A percentile compares a stretch with the other conserved stretches of the same genome.
These are phyloP conservation scores for Drosophila neutralis DNA, from an alignment of 2,888 invertebrate species.

Conservation along the genomic window DNA sequence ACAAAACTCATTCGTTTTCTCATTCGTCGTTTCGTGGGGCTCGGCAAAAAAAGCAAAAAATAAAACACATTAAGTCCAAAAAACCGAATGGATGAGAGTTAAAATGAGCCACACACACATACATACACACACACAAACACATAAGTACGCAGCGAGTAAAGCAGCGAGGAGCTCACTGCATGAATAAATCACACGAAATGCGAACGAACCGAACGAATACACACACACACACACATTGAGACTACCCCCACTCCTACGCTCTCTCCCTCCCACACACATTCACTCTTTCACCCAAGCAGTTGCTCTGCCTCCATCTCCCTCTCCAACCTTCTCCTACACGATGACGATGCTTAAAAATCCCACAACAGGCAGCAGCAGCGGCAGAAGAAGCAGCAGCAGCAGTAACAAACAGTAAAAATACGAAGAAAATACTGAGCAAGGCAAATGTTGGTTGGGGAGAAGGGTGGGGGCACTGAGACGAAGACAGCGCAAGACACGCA, in stretches of 20 bases:
- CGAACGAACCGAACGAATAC: conserved; percentile 68
- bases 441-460: background rate
- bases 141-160: conserved; percentile 75
- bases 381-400: conserved; percentile 22
- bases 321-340: conserved; percentile 30
- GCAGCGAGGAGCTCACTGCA: conserved; percentile 53
- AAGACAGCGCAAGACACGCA: conserved; percentile 74
- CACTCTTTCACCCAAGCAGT: conserved; percentile 70
- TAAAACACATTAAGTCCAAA: conserved; percentile 73
- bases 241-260: conserved; percentile 12
- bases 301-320: conserved; percentile 10
- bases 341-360: conserved; percentile 75
- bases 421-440: conserved; percentile 39
- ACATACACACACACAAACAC: conserved; percentile 42
- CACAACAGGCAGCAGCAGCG: conserved; percentile 61
- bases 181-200: conserved; percentile 80
- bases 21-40: conserved; percentile 74
- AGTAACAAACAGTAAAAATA: conserved; percentile 57
- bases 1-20: conserved; percentile 76
- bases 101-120: conserved; percentile 68
- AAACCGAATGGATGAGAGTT: conserved; percentile 80
- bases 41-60: conserved; percentile 34
- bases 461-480: conserved; percentile 39
- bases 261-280: conserved; percentile 56
- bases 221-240: conserved; percentile 24